Evolutionary conservation across 2,113 vertebrate species (phyloP).

Genomic region (Butorides virescens): DNA sequence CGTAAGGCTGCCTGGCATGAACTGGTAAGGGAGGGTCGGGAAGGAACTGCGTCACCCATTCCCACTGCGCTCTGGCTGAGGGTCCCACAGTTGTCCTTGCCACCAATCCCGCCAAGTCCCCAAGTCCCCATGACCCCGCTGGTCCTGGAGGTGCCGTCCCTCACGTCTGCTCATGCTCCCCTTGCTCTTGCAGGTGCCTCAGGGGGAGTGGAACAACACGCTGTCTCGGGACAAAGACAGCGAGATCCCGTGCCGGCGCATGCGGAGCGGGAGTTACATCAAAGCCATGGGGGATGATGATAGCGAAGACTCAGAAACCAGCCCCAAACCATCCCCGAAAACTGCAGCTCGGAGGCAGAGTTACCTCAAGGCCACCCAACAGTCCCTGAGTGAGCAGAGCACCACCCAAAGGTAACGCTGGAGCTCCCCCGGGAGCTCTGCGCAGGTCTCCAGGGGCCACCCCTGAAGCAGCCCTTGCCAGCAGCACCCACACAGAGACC

Average conservation of each 20-base stretch:
- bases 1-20: background rate
- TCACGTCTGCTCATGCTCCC: background rate
- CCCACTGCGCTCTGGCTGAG: background rate
- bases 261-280: constrained; percentile 98
- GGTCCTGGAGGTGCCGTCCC: background rate
- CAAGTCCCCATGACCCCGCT: background rate
- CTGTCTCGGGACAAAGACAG: constrained; percentile 83
- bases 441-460: background rate
- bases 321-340: constrained; percentile 97
- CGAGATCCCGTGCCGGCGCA: constrained; percentile 94
- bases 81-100: background rate
- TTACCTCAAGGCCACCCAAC: constrained; percentile 98
- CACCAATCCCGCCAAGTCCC: background rate
- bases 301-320: constrained; percentile 94
- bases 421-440: background rate
- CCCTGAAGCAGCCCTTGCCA: background rate
- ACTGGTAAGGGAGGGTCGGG: background rate
- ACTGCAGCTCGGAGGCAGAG: constrained; percentile 94
- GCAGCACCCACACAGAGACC: background rate
- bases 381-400: constrained; percentile 96
- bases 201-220: constrained; percentile 90
- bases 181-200: constrained; percentile 72
- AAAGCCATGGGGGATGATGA: constrained; percentile 99
- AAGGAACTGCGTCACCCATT: background rate
- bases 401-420: constrained; percentile 89